Conservation (phyloP, 2,888 invertebrate species). For the Hedychridium roseum region DNA sequence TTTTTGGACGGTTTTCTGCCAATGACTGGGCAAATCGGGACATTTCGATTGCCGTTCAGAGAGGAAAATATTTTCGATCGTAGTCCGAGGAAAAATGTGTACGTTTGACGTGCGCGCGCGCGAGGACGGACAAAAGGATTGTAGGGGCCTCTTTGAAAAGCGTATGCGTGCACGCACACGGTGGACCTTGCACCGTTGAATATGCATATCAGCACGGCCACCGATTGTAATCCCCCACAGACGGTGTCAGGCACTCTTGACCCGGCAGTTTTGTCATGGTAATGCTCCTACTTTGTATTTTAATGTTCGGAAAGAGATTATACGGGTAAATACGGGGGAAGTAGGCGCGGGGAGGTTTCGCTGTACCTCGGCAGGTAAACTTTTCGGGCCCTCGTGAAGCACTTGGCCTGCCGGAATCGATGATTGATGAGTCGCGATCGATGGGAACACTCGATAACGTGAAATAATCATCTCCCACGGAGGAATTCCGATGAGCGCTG, state of each 20-base stretch:
- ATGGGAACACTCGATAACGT: not conserved
- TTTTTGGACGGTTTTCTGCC: too few species aligned
- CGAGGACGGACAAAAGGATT: conserved; percentile 33
- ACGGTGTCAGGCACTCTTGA: conserved; percentile 54
- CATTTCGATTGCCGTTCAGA: too few species aligned
- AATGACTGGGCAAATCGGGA: too few species aligned
- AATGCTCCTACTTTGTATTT: conserved; percentile 60
- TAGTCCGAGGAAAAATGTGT: not conserved
- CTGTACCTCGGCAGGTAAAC: not conserved
- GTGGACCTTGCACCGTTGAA: conserved; percentile 52
- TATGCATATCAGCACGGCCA: conserved; percentile 51
- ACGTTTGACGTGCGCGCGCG: conserved; percentile 12
- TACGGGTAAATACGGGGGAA: conserved; percentile 45
- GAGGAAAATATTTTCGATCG: not conserved
- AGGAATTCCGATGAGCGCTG: conserved; percentile 2
- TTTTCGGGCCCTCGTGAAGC: not conserved
- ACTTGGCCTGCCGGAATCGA: too few species aligned
- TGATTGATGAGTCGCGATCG: not conserved
- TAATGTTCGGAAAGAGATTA: conserved; percentile 55
- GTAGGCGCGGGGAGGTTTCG: not conserved
- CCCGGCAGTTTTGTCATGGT: conserved; percentile 59
- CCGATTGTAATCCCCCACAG: conserved; percentile 52
- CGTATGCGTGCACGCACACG: conserved; percentile 6
- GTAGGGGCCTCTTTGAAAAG: conserved; percentile 10
- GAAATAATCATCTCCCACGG: conserved; percentile 3